Base-by-base conservation (phyloP, 2,113 vertebrate species). In the Oncorhynchus masou region DNA sequence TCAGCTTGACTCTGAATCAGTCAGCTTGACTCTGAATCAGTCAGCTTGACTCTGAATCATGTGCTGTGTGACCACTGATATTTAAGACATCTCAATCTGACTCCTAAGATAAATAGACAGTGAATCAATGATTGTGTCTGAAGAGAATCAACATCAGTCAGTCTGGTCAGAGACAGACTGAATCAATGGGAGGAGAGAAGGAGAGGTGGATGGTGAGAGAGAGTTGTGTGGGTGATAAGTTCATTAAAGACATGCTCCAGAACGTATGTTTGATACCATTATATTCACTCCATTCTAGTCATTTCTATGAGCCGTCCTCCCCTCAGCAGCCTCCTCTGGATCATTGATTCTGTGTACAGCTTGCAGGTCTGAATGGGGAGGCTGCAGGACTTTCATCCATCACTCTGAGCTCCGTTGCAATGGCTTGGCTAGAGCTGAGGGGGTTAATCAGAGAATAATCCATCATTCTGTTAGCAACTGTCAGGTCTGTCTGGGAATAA, bases 391-490 rank as follows among this genome's bases (percentile, higher is more conserved):
- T 68, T 68, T 68, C 29, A 45, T 68, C 31, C 67, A 34, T 68
- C 62, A 67, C 65, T 25, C 72, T 31, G 39, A 39, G 20, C 29
- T 27, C 2, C 13, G 74, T 31, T 19, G 16, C 62, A 64, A 80
- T 59, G 60, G 16, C 8, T 7, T 49, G 65, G 72, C 54, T 24
- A 16, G 13, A 6, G 74, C 74, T 79, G 80, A 76, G 75, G 68
- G 75, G 84, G 73, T 86, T 87, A 83, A 85, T 76, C 65, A 39
- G 2, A 39, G 72, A 80, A 83, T 87, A 86, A 90, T 89, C 86
- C 73, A 90, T 90, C 89, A 89, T 85, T 85, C 88, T 81, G 71
- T 89, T 88, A 82, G 73, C n/a, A 70, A 72, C 79, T 85, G 85
- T 79, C 87, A 85, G 31, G 78, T 80, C 45, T 82, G 75, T 87